Percentiles rank a stretch among this genome's conserved stretches.
Evolutionary conservation across 1,140 invertebrate genomes (phyloP).

Genomic region (Eueides isabella): DNA sequence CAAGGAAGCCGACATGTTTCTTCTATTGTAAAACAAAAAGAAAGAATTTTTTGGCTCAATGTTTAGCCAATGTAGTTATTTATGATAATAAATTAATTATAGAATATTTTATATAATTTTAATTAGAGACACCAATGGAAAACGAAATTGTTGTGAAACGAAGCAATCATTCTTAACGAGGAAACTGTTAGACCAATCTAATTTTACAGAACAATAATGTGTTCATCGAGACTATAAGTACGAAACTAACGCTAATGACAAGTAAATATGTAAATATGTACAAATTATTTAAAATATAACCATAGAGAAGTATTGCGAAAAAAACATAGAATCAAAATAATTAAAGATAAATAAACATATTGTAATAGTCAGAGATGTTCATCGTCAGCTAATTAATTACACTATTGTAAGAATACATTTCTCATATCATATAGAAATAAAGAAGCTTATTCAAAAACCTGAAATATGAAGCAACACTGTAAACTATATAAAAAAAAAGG

Average conservation of each 20-base stretch:
- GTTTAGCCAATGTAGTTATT: too few species aligned
- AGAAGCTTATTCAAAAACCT: background rate
- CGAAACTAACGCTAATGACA: background rate
- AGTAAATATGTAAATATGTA: background rate
- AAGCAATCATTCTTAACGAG: background rate
- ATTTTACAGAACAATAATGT: background rate
- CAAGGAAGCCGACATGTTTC: too few species aligned
- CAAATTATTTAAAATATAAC: too few species aligned
- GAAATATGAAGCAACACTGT: background rate
- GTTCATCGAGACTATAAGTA: background rate
- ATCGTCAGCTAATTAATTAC: background rate
- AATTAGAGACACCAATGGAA: too few species aligned
- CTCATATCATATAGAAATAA: background rate
- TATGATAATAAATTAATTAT: too few species aligned
- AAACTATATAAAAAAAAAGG: slow-evolving; percentile 6
- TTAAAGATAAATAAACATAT: background rate
- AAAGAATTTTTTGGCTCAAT: too few species aligned
- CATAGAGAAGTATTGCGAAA: too few species aligned
- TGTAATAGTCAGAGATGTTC: too few species aligned
- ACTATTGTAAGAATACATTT: background rate
- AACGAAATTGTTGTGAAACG: too few species aligned
- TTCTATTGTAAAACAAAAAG: too few species aligned
- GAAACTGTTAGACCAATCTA: background rate
- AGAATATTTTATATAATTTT: too few species aligned
- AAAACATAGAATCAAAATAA: too few species aligned